Base-by-base conservation (phyloP, 2,888 invertebrate species). In the Teleogryllus oceanicus region DNA sequence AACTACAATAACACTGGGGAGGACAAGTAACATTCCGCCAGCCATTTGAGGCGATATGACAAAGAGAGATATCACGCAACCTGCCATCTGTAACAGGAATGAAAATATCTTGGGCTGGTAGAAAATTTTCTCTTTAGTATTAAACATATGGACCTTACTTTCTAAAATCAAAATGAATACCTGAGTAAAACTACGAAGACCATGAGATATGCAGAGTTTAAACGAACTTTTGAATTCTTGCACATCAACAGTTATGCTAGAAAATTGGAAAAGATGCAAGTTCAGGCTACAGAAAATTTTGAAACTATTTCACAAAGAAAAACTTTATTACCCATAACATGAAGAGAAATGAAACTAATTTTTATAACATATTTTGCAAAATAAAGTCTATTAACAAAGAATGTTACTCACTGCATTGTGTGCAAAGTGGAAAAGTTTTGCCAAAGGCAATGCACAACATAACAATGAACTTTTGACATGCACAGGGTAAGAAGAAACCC, bases 141-240 rank as follows among this genome's bases (percentile, higher is more conserved):
- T 37, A 37, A 37, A 37, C 8, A 37, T 37, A 37, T 37, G 8
- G 4, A 37, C 37, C 5, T 37, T 37, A 37, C 8, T 37, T 37
- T 8, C 18, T 78, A 62, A n/a, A 18, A 18, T 62, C 62, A 78
- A 76, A 24, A 21, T 74, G 20, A 74, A 24, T 74, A 97, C 94
- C 90, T 98, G 98, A 0, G 97, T 94, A 8, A 90, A 87, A 77
- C 96, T 96, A 80, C 96, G 89, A 50, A 99, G 87, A 1, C 98
- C 98, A 84, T 97, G 97, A 1, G 98, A 95, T 77, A 99, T 92
- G 49, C 94, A 94, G 85, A 94, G 92, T 86, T 99, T 99, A 86
- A 99, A 98, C 1, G 96, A 94, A 84, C 97, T 96, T 88, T 99
- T 99, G 86, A 99, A 98, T 85, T 98, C 98, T 86, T 99, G 98